These are phyloP conservation scores for Gymnosoma rotundatum DNA, from an alignment of 2,888 invertebrate genomes.

Conservation along the genomic window DNA sequence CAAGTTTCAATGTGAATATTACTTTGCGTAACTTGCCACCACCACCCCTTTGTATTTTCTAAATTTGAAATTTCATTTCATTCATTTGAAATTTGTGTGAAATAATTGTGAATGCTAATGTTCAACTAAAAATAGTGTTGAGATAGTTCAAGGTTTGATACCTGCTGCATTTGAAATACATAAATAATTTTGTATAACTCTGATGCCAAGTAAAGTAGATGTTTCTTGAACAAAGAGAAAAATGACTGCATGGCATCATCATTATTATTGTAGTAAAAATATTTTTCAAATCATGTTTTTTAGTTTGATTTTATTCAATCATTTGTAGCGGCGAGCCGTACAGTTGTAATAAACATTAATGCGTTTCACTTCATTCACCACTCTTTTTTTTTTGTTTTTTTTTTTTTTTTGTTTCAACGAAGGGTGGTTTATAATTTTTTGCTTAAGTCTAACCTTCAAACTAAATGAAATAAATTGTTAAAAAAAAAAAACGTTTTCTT, in stretches of 20 bases:
- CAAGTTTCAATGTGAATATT: background rate
- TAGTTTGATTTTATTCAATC: constrained; percentile 41
- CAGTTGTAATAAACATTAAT: background rate
- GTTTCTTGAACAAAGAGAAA: constrained; percentile 3
- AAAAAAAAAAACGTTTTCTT: background rate
- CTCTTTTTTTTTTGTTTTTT: background rate
- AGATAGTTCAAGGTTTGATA: constrained; percentile 53
- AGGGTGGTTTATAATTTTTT: constrained; percentile 47
- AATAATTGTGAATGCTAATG: constrained; percentile 14
- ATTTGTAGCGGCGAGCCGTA: background rate
- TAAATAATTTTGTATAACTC: background rate
- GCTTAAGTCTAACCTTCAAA: constrained; percentile 2
- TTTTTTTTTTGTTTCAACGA: background rate
- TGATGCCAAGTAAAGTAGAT: constrained; percentile 3
- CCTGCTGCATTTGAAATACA: constrained; percentile 25
- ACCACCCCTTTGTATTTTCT: constrained; percentile 25
- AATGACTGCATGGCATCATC: constrained; percentile 5
- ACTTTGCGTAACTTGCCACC: constrained; percentile 6
- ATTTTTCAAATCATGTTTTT: constrained; percentile 27
- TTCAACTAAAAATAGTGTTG: constrained; percentile 40
- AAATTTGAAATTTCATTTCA: background rate
- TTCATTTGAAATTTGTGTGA: background rate
- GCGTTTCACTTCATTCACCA: constrained; percentile 6
- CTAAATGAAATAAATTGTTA: background rate
- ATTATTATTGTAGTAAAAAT: constrained; percentile 3